A percentile compares a stretch with the other conserved stretches of the same genome.
These are phyloP conservation scores for Tauraco hartlaubi DNA, from an alignment of 2,797 vertebrate genomes.

Conservation along the genomic window DNA sequence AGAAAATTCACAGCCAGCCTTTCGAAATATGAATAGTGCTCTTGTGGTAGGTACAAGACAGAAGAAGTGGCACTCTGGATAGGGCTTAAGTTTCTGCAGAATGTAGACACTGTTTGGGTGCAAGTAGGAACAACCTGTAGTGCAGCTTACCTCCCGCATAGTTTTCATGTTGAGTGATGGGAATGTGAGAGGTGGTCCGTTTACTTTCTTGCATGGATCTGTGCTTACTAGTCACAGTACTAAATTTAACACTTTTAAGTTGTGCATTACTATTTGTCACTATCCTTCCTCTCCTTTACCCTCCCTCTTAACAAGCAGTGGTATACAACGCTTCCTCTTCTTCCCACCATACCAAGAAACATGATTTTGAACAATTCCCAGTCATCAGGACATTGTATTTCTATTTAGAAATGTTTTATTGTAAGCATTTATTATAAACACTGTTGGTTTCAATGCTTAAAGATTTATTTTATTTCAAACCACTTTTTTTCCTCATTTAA, in stretches of 20 bases:
- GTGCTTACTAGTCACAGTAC: neutral
- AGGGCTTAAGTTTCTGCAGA: constrained; percentile 1
- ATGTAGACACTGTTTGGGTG: neutral
- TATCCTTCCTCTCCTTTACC: neutral
- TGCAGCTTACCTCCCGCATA: neutral
- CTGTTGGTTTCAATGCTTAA: neutral
- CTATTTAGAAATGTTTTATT: neutral
- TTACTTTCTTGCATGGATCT: neutral
- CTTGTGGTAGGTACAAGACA: neutral
- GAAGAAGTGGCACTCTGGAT: constrained; percentile 26
- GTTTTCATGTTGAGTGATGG: neutral
- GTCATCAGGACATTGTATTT: neutral
- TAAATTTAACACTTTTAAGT: neutral
- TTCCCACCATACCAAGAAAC: neutral
- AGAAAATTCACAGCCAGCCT: constrained; percentile 9
- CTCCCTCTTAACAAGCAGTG: neutral
- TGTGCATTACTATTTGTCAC: neutral
- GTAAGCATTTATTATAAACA: neutral
- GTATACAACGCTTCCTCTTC: neutral
- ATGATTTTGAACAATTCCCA: neutral
- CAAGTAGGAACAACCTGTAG: constrained; percentile 22
- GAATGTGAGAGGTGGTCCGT: neutral
- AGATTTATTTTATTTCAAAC: neutral
- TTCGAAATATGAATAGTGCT: neutral
- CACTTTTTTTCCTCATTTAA: neutral